phyloP scores from a whole-genome alignment of 2,888 invertebrate species.

The Pseudeuparius sepicola region DNA sequence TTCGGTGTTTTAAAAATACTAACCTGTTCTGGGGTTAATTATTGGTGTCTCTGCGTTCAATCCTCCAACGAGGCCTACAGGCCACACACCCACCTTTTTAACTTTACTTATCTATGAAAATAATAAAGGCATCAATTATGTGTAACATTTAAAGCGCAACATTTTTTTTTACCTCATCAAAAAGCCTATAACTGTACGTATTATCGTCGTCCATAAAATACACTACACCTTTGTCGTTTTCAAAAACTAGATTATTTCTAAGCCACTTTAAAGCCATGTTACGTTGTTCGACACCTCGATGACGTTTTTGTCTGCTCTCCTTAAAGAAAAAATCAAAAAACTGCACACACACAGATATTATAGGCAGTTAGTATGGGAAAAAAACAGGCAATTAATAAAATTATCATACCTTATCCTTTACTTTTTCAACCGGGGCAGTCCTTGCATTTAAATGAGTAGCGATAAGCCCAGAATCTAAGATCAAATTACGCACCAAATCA shows the following conservation, averaged over 20 bases:
- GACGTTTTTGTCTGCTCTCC: slow-evolving; percentile 64
- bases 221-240: slow-evolving; percentile 61
- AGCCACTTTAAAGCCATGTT: slow-evolving; percentile 81
- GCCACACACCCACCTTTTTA: slow-evolving; percentile 82
- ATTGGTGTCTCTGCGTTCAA: slow-evolving; percentile 86
- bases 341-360: not conserved
- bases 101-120: slow-evolving; percentile 70
- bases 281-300: slow-evolving; percentile 85
- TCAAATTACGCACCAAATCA: slow-evolving; percentile 60
- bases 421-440: slow-evolving; percentile 61
- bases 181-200: slow-evolving; percentile 80
- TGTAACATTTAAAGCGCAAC: too few relatives aligned
- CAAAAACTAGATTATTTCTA: slow-evolving; percentile 46
- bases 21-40: slow-evolving; percentile 41
- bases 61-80: slow-evolving; percentile 93
- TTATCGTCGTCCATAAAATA: slow-evolving; percentile 98
- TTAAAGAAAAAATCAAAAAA: slow-evolving; percentile 19
- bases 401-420: slow-evolving; percentile 44
- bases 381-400: not conserved
- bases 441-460: slow-evolving; percentile 55
- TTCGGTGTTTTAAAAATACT: too few relatives aligned
- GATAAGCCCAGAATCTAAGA: slow-evolving; percentile 47
- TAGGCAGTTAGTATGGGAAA: not conserved
- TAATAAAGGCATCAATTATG: not conserved
- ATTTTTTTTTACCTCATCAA: slow-evolving; percentile 69